Evolutionary conservation across 2,113 vertebrate genomes (phyloP).

Genomic region (Zapus hudsonius): DNA sequence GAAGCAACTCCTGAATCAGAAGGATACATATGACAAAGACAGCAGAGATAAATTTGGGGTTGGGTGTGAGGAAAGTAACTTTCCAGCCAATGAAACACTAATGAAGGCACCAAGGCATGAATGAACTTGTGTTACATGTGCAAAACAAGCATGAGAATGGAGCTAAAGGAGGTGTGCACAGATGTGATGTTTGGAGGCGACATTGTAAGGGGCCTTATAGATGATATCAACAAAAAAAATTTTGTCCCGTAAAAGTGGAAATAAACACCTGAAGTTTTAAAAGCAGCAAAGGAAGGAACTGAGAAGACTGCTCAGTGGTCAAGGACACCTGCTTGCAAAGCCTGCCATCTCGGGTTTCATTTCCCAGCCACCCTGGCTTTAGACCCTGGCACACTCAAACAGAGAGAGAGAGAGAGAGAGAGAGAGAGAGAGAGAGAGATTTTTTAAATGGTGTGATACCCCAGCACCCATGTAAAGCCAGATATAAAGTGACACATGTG

Average conservation of each 20-base stretch:
- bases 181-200: neutral
- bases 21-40: conserved; percentile 1
- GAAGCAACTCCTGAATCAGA: conserved; percentile 13
- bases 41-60: neutral
- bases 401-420: no score
- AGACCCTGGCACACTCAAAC: no score
- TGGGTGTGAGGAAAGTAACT: neutral
- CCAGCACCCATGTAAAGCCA: no score
- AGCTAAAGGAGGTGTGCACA: neutral
- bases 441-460: no score
- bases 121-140: neutral
- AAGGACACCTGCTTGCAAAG: no score
- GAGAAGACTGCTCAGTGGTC: neutral
- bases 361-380: no score
- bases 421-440: no score
- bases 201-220: neutral
- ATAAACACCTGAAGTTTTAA: conserved; percentile 12
- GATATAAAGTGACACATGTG: no score
- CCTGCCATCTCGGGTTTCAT: no score
- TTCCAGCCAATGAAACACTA: neutral
- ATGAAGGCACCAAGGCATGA: neutral
- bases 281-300: neutral
- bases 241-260: neutral
- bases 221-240: neutral
- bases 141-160: neutral